These are phyloP conservation scores for Rhinopomastus cyanomelas DNA, from an alignment of 2,113 vertebrate species.

Conservation along the genomic window DNA sequence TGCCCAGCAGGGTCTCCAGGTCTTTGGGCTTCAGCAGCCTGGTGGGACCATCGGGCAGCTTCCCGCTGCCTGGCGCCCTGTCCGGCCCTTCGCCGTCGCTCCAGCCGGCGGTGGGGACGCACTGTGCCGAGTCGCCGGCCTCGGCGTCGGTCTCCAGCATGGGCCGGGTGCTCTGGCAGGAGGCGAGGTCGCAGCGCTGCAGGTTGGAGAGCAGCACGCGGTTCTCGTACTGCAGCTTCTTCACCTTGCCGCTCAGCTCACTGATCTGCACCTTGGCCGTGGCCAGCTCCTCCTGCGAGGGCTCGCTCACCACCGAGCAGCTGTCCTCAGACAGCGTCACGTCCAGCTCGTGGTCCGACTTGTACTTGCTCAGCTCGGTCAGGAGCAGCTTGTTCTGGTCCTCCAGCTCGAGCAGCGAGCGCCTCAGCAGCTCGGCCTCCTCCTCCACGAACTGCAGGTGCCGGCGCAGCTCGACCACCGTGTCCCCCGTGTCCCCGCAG, in stretches of 20 bases:
- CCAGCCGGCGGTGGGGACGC: constrained; percentile 79
- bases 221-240: constrained; percentile 99
- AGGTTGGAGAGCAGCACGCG: constrained; percentile 95
- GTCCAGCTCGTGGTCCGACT: constrained; percentile 84
- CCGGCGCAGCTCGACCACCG: constrained; percentile 87
- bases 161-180: constrained; percentile 83
- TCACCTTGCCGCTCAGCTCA: constrained; percentile 93
- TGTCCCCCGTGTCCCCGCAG: constrained; percentile 84
- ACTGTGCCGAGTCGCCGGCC: constrained; percentile 90
- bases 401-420: constrained; percentile 94
- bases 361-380: constrained; percentile 92
- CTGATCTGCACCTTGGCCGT: constrained; percentile 89
- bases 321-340: constrained; percentile 82
- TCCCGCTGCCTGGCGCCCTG: constrained; percentile 26
- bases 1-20: constrained; percentile 82
- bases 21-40: constrained; percentile 82
- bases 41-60: background rate
- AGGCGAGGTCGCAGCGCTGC: constrained; percentile 93
- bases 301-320: constrained; percentile 85
- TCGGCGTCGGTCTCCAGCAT: constrained; percentile 90
- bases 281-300: constrained; percentile 89
- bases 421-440: constrained; percentile 92
- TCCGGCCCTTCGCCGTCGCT: constrained; percentile 75
- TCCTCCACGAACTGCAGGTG: constrained; percentile 99
- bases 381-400: constrained; percentile 98